Evolutionary conservation across 2,113 vertebrate genomes (phyloP), one percentile per base, ranked within the genome.

Genomic region (Dermatemys mawii): DNA sequence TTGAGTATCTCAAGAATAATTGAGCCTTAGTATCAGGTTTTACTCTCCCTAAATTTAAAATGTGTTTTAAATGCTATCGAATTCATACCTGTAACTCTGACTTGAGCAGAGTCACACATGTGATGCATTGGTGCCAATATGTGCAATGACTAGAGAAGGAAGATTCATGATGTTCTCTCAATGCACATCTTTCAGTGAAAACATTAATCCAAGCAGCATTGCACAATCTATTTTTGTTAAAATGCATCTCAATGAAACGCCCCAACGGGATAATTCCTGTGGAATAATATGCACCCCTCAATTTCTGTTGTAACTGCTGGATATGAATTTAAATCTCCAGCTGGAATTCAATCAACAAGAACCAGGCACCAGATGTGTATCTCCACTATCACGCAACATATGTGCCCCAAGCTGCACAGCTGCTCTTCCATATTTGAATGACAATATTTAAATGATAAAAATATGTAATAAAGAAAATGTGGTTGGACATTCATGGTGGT

Each of bases 241-340:
- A 97, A 97, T 29, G 80, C 86, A 94, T 96, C 90, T 94, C 73
- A 88, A n/a, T 73, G 79, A 89, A 96, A 83, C 73, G 84, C 95
- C 96, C 83, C 97, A 81, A 70, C 53, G 82, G 88, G 92, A 70
- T 86, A 86, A 97, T 97, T 97, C 84, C 87, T 89, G 76, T 49
- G 95, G 91, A 97, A 96, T 97, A 97, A 96, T 90, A 98, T 82
- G 97, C 76, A 97, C 49, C 73, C 85, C 86, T 95, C 60, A 95
- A 96, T 97, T 98, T 95, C 90, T 93, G 96, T 97, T 97, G 96
- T 96, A 94, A 90, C 86, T 97, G 97, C 86, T 96, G 92, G 95
- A 97, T 94, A 97, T 78, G 90, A 97, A 96, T 96, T 96, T 96
- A 93, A 98, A 97, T 96, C 57, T 96, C 89, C 19, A 81, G 91